Base-by-base conservation (phyloP, 2,113 vertebrate species). In the Australoheros scitulus region DNA sequence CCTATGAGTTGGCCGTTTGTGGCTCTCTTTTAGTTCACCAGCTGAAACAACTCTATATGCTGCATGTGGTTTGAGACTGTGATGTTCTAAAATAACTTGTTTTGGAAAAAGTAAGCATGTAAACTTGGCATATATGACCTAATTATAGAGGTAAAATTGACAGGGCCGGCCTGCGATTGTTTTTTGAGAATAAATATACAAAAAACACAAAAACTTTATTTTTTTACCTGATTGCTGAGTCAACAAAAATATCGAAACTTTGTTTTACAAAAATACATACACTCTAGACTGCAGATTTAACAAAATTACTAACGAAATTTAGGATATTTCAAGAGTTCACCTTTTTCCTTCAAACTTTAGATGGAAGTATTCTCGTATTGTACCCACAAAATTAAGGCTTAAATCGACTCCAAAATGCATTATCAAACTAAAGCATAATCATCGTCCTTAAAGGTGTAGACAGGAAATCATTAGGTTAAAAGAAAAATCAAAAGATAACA, bases 1-100 rank as follows among this genome's bases (percentile, higher is more conserved):
- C 11, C 26, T n/a, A 17, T 32, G 1, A n/a, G 36, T 15, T 80
- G 24, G 50, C 38, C 50, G 26, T 83, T 34, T 85, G 74, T 68
- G 76, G 55, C 34, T 60, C 6, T 14, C 14, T 50, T 63, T 50
- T 29, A 43, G 22, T 22, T 11, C 36, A 24, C 57, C 47, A 72
- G 55, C 22, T 79, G 60, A 76, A 70, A 50, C 26, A 50, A 70
- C 59, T 38, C 41, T 29, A 36, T 18, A n/a, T 11, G 32, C 41
- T 52, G 18, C 14, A 29, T 82, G 64, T 70, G 32, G 74, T 84
- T 83, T 87, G 29, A 90, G 32, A 86, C 7, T 4, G 60, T 22
- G 8, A 17, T 77, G 22, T 61, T 65, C 47, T 60, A 78, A 82
- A 83, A 85, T 78, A 61, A 77, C 2, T 22, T 79, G 76, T 81